These are phyloP conservation scores for Dallia pectoralis DNA, from an alignment of 2,797 vertebrate species.

Conservation along the genomic window DNA sequence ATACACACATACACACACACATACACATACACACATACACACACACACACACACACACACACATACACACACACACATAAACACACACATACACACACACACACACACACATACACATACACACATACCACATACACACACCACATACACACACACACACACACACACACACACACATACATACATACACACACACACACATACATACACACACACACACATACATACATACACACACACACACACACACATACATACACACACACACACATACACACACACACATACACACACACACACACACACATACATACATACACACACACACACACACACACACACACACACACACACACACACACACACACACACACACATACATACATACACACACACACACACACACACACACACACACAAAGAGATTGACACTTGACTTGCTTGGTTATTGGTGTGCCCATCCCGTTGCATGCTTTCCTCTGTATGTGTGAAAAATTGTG, in stretches of 20 bases:
- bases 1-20: not conserved
- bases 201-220: too few relatives aligned
- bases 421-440: not conserved
- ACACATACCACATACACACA: not conserved
- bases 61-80: too few relatives aligned
- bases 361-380: too few relatives aligned
- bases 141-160: too few relatives aligned
- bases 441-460: conserved; percentile 26
- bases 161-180: too few relatives aligned
- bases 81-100: too few relatives aligned
- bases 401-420: not conserved
- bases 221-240: too few relatives aligned
- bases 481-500: too few relatives aligned
- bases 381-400: not conserved
- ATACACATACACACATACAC: not conserved
- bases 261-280: not conserved
- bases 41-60: not conserved
- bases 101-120: too few relatives aligned
- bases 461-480: not conserved
- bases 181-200: too few relatives aligned
- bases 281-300: not conserved
- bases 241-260: too few relatives aligned
- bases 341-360: not conserved
- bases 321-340: not conserved
- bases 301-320: not conserved